Conservation (phyloP, 2,888 invertebrate genomes). For the Drepana falcataria region DNA sequence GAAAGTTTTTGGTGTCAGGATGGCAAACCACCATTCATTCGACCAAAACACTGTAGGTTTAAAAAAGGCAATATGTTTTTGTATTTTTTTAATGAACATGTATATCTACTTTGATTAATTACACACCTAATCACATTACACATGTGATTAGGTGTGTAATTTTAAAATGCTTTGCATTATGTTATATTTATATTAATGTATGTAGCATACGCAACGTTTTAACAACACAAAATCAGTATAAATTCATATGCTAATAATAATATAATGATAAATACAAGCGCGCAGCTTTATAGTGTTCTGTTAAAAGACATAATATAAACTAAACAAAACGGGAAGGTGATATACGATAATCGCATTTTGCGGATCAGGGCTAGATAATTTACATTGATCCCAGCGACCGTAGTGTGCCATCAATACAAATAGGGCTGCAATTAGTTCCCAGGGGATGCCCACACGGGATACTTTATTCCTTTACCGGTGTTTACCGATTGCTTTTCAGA, state of each 20-base stretch:
- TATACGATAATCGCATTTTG: conserved; percentile 53
- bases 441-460: conserved; percentile 46
- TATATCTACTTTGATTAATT: too few species aligned
- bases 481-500: conserved; percentile 56
- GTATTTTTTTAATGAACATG: too few species aligned
- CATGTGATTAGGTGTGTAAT: too few species aligned
- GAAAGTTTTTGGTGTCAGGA: too few species aligned
- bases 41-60: too few species aligned
- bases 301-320: not conserved
- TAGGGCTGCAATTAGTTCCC: conserved; percentile 72
- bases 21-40: too few species aligned
- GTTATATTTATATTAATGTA: too few species aligned
- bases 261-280: not conserved
- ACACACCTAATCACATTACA: too few species aligned
- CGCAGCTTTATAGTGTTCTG: not conserved
- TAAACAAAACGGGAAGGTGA: conserved; percentile 39
- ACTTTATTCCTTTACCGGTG: conserved; percentile 61
- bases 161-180: too few species aligned
- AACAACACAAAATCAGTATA: too few species aligned
- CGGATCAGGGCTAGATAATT: conserved; percentile 59
- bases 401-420: conserved; percentile 68
- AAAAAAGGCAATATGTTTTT: too few species aligned
- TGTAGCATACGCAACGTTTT: too few species aligned
- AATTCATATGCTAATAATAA: not conserved
- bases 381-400: conserved; percentile 60